Percentiles rank a stretch among this genome's conserved stretches.
These are phyloP conservation scores for Arctia plantaginis DNA, from an alignment of 2,888 invertebrate species.

Conservation along the genomic window DNA sequence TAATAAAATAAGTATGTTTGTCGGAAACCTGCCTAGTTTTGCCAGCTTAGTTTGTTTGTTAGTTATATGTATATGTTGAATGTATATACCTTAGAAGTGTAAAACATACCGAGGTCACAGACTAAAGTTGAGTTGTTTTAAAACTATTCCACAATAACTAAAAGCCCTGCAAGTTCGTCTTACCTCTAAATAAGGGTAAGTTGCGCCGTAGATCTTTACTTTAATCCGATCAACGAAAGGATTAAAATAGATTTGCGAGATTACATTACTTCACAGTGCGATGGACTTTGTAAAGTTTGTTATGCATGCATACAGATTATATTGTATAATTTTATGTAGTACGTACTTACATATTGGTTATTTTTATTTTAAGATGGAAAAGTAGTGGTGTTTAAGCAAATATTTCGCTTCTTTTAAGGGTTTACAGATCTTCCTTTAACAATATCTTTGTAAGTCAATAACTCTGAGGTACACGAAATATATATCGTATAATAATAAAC, in stretches of 20 bases:
- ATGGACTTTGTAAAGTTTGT: not conserved
- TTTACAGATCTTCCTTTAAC: not conserved
- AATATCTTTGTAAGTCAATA: too few relatives aligned
- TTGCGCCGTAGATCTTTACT: not conserved
- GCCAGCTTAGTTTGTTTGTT: too few relatives aligned
- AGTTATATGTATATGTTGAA: too few relatives aligned
- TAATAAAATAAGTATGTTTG: too few relatives aligned
- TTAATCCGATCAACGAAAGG: slow-evolving; percentile 10
- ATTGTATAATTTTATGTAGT: not conserved
- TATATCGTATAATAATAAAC: too few relatives aligned
- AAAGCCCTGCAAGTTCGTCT: slow-evolving; percentile 5
- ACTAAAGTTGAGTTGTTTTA: not conserved
- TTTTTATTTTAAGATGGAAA: too few relatives aligned
- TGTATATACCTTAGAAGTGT: too few relatives aligned
- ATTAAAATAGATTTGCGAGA: slow-evolving; percentile 11
- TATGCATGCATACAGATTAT: not conserved
- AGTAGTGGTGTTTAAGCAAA: too few relatives aligned
- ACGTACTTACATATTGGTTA: not conserved
- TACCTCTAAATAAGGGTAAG: not conserved
- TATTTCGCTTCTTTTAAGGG: too few relatives aligned
- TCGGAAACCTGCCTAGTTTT: too few relatives aligned
- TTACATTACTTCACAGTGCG: not conserved
- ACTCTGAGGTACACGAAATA: too few relatives aligned
- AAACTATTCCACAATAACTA: not conserved
- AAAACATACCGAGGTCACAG: not conserved